Percentiles rank a stretch among this genome's conserved stretches.
Conservation (phyloP, 2,888 invertebrate species). For the Synanthedon vespiformis region DNA sequence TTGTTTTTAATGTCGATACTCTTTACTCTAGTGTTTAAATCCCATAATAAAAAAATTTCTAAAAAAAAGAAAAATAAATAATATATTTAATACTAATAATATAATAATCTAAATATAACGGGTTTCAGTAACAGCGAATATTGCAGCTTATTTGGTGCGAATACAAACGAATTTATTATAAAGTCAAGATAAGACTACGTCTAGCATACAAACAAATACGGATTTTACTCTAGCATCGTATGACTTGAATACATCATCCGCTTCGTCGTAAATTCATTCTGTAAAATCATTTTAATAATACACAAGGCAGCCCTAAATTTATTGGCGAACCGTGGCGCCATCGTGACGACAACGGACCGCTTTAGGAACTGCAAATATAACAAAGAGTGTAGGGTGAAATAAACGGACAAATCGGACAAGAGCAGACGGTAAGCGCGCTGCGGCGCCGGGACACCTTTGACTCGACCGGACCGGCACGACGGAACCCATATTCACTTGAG, state of each 20-base stretch:
- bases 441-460: constrained; percentile 47
- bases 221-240: constrained; percentile 53
- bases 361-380: constrained; percentile 52
- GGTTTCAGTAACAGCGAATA: too few relatives aligned
- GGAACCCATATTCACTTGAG: constrained; percentile 25
- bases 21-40: too few relatives aligned
- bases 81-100: too few relatives aligned
- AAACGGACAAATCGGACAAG: neutral
- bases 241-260: constrained; percentile 32
- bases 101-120: too few relatives aligned
- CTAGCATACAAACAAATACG: constrained; percentile 35
- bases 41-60: too few relatives aligned
- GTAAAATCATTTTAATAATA: constrained; percentile 54
- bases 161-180: too few relatives aligned
- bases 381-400: constrained; percentile 30
- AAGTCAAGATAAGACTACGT: too few relatives aligned
- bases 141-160: too few relatives aligned
- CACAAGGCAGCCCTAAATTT: constrained; percentile 64
- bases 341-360: constrained; percentile 40
- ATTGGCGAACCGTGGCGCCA: constrained; percentile 59
- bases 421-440: constrained; percentile 11
- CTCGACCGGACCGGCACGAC: constrained; percentile 19
- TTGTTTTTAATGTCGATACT: too few relatives aligned
- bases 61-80: too few relatives aligned
- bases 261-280: constrained; percentile 47